phyloP scores from a whole-genome alignment of 2,888 invertebrate genomes.

The Leptothorax acervorum region DNA sequence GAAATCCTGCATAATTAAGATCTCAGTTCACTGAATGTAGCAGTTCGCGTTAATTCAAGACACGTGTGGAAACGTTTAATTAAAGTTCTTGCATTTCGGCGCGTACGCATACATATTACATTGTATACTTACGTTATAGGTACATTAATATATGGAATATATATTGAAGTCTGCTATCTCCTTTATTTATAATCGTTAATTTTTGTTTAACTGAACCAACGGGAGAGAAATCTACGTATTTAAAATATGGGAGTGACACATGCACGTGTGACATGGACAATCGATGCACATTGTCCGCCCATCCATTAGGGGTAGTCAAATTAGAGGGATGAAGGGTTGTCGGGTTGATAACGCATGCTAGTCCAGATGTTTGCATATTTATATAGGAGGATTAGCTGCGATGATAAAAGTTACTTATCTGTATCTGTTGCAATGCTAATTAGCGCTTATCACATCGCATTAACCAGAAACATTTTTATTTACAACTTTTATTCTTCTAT shows the following conservation, averaged over 20 bases:
- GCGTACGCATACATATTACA: background rate
- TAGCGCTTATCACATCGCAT: background rate
- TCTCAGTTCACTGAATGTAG: background rate
- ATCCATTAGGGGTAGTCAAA: constrained; percentile 15
- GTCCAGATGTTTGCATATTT: constrained; percentile 35
- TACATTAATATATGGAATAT: background rate
- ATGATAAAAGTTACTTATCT: constrained; percentile 15
- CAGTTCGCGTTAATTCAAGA: background rate
- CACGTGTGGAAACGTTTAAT: constrained; percentile 21
- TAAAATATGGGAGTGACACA: constrained; percentile 14
- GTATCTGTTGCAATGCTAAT: background rate
- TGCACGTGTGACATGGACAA: constrained; percentile 18
- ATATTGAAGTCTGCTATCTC: background rate
- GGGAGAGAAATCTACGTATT: background rate
- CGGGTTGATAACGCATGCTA: constrained; percentile 19
- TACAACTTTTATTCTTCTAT: background rate
- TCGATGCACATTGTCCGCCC: constrained; percentile 23
- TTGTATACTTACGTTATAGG: background rate
- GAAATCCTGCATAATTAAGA: background rate
- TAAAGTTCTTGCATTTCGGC: background rate
- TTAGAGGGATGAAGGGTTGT: constrained; percentile 6
- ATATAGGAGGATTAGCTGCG: constrained; percentile 13
- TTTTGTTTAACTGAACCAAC: background rate
- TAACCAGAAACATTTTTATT: background rate
- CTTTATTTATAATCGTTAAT: background rate